These are phyloP conservation scores for Choristoneura rosaceana DNA, from an alignment of 2,888 invertebrate genomes.

Conservation along the genomic window DNA sequence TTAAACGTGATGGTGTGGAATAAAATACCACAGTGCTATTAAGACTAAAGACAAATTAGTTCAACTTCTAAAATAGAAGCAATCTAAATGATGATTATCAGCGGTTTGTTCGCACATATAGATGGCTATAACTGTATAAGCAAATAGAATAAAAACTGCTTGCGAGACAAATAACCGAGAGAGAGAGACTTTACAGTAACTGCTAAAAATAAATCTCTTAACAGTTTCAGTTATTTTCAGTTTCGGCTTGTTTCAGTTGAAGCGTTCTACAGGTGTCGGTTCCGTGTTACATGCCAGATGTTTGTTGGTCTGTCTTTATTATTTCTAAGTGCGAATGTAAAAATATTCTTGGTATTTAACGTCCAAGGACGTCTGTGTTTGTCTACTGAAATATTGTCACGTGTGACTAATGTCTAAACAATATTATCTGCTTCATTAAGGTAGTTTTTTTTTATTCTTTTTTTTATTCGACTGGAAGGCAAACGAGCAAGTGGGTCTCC, in stretches of 20 bases:
- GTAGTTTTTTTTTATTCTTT: too few species aligned
- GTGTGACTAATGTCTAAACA: not conserved
- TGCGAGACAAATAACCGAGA: too few species aligned
- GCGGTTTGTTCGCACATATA: not conserved
- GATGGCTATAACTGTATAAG: too few species aligned
- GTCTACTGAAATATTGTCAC: not conserved
- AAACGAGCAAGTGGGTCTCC: too few species aligned
- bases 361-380: conserved; percentile 29
- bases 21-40: not conserved
- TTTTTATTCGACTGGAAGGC: too few species aligned
- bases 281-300: conserved; percentile 29
- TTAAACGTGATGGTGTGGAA: not conserved
- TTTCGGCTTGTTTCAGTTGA: conserved; percentile 1
- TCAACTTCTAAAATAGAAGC: too few species aligned
- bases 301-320: conserved; percentile 25
- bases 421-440: not conserved
- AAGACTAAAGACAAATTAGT: not conserved
- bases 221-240: not conserved
- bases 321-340: conserved; percentile 14
- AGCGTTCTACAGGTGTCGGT: conserved; percentile 15
- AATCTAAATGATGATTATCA: not conserved
- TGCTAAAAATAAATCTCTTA: not conserved
- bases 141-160: too few species aligned
- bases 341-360: conserved; percentile 14
- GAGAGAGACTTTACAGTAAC: not conserved